Conservation (phyloP, 2,113 vertebrate genomes). For the Saimiri boliviensis region DNA sequence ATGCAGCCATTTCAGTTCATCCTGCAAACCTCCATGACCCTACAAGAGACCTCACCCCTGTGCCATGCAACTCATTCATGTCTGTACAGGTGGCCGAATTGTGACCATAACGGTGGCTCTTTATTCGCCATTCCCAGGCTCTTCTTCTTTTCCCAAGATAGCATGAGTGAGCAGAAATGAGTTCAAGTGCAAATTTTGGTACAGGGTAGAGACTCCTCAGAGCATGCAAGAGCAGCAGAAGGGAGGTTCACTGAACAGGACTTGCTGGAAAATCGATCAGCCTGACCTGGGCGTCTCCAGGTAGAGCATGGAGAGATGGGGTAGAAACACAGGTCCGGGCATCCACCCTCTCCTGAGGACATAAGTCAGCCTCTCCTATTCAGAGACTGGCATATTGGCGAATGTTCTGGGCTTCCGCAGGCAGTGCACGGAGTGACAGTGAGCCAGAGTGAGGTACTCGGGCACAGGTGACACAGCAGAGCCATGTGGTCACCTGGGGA, state of each 20-base stretch:
- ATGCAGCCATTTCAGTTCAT: neutral
- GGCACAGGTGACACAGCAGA: too few relatives aligned
- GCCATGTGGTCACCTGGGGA: neutral
- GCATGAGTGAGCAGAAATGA: neutral
- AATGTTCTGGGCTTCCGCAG: too few relatives aligned
- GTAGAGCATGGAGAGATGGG: neutral
- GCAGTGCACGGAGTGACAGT: fast-evolving
- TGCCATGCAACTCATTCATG: fast-evolving
- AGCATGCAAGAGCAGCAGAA: neutral
- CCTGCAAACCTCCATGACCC: too few relatives aligned
- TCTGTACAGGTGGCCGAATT: neutral
- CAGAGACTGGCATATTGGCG: neutral
- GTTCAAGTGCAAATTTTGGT: neutral
- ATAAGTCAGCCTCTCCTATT: neutral
- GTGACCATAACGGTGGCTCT: neutral
- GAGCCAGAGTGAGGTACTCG: neutral
- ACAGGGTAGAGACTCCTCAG: neutral
- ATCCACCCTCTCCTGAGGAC: neutral
- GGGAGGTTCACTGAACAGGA: neutral
- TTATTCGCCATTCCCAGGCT: neutral
- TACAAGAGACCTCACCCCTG: neutral
- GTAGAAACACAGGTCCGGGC: neutral
- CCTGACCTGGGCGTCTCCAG: neutral
- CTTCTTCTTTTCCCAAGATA: neutral
- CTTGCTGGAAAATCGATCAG: neutral